Base-by-base conservation (phyloP, 2,888 invertebrate genomes). In the Acrobasis repandana region DNA sequence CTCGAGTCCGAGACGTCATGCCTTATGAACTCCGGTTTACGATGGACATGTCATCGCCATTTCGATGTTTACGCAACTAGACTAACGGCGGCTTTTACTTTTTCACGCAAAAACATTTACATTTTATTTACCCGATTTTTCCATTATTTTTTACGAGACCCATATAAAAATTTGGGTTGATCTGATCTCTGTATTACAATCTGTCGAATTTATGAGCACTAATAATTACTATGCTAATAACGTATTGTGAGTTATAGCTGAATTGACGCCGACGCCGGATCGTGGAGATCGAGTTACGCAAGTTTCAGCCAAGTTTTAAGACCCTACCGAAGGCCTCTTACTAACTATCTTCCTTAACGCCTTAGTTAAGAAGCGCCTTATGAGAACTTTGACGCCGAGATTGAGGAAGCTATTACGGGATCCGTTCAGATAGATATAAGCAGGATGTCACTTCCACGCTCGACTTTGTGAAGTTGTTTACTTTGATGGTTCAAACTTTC, bases 371-470 rank as follows among this genome's bases (percentile, higher is more conserved):
- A 87, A 89, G 86, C 88, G 88, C 83, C 90, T 90, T 90, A 90
- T 88, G 90, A 91, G 90, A 90, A 91, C 91, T 91, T 91, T 88
- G 90, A 89, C 90, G 89, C 83, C 73, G 86, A 89, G 90, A 90
- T 91, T 90, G 90, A 90, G 88, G 90, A 90, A 90, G 90, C 91
- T 88, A 92, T 91, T 90, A 90, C 85, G 82, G 83, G 86, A 85
- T 88, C 88, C 86, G 85, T 90, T 88, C 87, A 82, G 83, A 89
- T 86, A 88, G 84, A 90, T 91, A 87, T 90, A 90, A 89, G 87
- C 88, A 86, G 86, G 83, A 88, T 89, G 91, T 92, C 90, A 90
- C 85, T 88, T 83, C 86, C 90, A 92, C 86, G 86, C 83, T 80
- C 84, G 81, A 88, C 89, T 91, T 88, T 84, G 85, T 82, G 82